Conservation (phyloP, 2,113 vertebrate species). For the Anarrhichthys ocellatus region DNA sequence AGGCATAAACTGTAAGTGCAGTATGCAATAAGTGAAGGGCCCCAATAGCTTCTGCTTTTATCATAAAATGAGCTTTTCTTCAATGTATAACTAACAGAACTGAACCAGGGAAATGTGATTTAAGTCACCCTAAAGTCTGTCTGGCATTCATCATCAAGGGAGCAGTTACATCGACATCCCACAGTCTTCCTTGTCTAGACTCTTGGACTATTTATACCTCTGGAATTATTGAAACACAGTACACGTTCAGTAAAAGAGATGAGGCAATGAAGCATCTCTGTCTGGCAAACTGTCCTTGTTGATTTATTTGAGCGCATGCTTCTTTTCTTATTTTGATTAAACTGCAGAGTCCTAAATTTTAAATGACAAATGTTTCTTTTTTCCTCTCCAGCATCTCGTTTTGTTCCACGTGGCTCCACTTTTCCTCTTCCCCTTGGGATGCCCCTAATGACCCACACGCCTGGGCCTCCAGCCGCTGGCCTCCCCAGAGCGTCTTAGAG, state of each 20-base stretch:
- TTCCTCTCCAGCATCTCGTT: background rate
- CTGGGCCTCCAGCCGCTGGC: background rate
- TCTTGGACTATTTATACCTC: conserved; percentile 9
- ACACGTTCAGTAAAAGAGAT: background rate
- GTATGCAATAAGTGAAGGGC: conserved; percentile 5
- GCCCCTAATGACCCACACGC: background rate
- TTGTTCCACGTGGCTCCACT: conserved; percentile 1
- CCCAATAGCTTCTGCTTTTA: conserved; percentile 6
- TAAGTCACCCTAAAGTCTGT: conserved; percentile 21
- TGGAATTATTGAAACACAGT: background rate
- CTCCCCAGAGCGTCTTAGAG: conserved; percentile 3
- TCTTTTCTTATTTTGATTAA: background rate
- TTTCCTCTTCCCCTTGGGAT: background rate
- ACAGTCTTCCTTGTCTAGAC: background rate
- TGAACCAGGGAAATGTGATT: conserved; percentile 1
- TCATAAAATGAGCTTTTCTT: conserved; percentile 29
- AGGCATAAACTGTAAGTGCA: conserved; percentile 24
- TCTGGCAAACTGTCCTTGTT: background rate
- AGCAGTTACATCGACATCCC: conserved; percentile 24
- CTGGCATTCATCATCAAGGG: conserved; percentile 46
- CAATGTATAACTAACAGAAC: background rate
- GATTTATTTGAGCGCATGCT: background rate
- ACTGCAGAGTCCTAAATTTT: conserved; percentile 8
- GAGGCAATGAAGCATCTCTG: background rate
- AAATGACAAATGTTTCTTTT: background rate